Evolutionary conservation across 2,113 vertebrate genomes (phyloP).

Genomic region (Ancistrus triradiatus): DNA sequence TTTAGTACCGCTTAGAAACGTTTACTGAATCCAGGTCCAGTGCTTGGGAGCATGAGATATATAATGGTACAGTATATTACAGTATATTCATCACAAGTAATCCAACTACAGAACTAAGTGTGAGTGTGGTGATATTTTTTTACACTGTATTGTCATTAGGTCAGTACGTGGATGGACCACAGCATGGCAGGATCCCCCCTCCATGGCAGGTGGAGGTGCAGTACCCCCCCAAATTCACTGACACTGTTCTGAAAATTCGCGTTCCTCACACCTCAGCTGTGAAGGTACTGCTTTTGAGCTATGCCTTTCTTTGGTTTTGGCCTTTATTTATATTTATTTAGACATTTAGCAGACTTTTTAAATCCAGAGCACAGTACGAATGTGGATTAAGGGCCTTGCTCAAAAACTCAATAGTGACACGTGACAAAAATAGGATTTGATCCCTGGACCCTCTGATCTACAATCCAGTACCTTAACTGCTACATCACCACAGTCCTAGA

Average conservation of each 20-base stretch:
- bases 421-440: too few species aligned
- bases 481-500: too few species aligned
- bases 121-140: neutral
- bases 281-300: constrained; percentile 67
- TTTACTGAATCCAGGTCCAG: constrained; percentile 77
- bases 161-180: constrained; percentile 66
- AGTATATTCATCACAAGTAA: neutral
- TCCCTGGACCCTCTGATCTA: too few species aligned
- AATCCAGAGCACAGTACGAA: too few species aligned
- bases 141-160: constrained; percentile 50
- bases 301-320: too few species aligned
- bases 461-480: too few species aligned
- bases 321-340: too few species aligned
- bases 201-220: constrained; percentile 72
- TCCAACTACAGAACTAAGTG: neutral
- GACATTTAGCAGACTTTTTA: too few species aligned
- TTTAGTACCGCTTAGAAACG: constrained; percentile 79
- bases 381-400: too few species aligned
- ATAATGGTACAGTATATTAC: constrained; percentile 48
- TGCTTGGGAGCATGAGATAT: constrained; percentile 73
- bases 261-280: constrained; percentile 71
- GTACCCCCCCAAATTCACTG: constrained; percentile 62
- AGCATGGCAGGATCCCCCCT: constrained; percentile 66
- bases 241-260: constrained; percentile 61
- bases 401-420: too few species aligned